Evolutionary conservation across 2,888 invertebrate genomes (phyloP), one percentile per base, ranked within the genome.

Genomic region (Bombylius major): DNA sequence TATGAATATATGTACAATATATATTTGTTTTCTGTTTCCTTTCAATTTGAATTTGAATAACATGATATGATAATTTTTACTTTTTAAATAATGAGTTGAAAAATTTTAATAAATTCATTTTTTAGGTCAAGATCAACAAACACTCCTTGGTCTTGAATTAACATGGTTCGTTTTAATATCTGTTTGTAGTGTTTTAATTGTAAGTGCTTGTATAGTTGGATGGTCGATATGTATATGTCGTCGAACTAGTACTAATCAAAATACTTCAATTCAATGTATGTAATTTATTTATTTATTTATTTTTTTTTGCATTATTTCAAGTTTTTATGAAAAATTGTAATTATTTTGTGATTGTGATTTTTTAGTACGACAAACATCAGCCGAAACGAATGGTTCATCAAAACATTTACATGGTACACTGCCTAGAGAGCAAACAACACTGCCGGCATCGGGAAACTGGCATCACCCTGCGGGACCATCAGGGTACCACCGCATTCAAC

Each of bases 391-490:
- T 74, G 85, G 84, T 62, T 82, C 84, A 61, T 81, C 80, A 68
- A 79, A 78, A 66, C 76, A 76, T 75, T 74, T 80, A 75, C 79
- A 80, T 49, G 79, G 73, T 78, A 82, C 77, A 76, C 69, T 73
- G 72, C 77, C 73, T 73, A 76, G 76, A 69, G 78, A 77, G 62
- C 75, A 75, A 67, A 72, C 76, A 72, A 77, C 77, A 72, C 77
- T 79, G 76, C 79, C 78, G 73, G 77, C 76, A 77, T 86, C 88
- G 90, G 90, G 89, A 91, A 91, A 91, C 90, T 89, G 87, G 89
- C 84, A 82, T 86, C 89, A 84, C 90, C 91, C 90, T 90, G 90
- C 86, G 89, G 89, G 87, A 73, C 75, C 72, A 72, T 75, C 67
- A 70, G 62, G 73, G 73, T 75, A 75, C 75, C 73, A 69, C 72